Evolutionary conservation across 2,888 invertebrate species (phyloP), one percentile per base, ranked within the genome.

Genomic region (Lobophora halterata): DNA sequence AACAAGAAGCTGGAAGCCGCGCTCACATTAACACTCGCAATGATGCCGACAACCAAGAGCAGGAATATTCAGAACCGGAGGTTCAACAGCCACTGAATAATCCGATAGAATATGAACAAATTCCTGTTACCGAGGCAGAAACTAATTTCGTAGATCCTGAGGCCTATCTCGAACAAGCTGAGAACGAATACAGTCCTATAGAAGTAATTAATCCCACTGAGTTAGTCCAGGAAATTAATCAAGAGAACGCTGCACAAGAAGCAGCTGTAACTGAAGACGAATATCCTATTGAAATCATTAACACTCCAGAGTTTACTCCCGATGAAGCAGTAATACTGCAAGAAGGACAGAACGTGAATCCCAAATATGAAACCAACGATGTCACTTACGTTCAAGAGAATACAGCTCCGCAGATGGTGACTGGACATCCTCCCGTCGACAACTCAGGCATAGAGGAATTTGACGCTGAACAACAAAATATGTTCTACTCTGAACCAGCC

Each of bases 401-500:
- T 7, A 14, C 28, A 6, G 37, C 32, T 6, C 16, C 36, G 11
- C 36, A 30, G 19, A 13, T 17, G 16, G 19, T 8, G 9, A 11
- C 34, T 13, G 20, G 52, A n/a, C 10, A 24, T 10, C 28, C 39
- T 26, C 11, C 31, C 6, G n/a, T n/a, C n/a, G 42, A 43, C 19
- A 41, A 55, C 12, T 34, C 61, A 34, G 66, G 61, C 36, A 74
- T 74, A 9, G 56, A 74, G 42, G 74, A 61, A 14, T 77, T 74
- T 55, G 66, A 77, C 36, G 46, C 65, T 13, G 79, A 80, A 49
- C 75, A 79, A 49, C 62, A 45, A 3, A 65, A 75, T 49, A 70
- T 76, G 71, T 77, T 74, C 45, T 74, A 79, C 57, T 49, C 71
- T n/a, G 75, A 81, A 39, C 54, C 68, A 41, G 18, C 46, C 11